These are phyloP conservation scores for Acromyrmex charruanus DNA, from an alignment of 1,140 invertebrate species.

Conservation along the genomic window DNA sequence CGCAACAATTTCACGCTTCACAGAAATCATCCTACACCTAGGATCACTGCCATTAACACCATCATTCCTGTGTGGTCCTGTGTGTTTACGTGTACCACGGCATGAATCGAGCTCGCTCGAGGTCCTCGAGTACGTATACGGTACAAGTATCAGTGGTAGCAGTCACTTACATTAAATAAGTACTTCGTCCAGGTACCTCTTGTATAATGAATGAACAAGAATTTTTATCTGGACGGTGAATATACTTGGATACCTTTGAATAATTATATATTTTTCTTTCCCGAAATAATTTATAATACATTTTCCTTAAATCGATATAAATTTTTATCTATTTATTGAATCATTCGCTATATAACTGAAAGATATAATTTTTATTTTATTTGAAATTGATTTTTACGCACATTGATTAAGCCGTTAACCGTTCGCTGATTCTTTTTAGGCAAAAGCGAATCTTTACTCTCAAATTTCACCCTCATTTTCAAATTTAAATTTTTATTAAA, in stretches of 20 bases:
- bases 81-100: conserved; percentile 21
- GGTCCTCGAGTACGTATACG: conserved; percentile 42
- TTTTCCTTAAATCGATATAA: not conserved
- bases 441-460: too few species aligned
- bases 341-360: not conserved
- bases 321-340: not conserved
- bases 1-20: conserved; percentile 84
- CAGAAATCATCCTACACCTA: conserved; percentile 75
- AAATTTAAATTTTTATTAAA: too few species aligned
- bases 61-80: conserved; percentile 24
- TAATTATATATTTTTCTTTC: not conserved
- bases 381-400: not conserved
- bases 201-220: conserved; percentile 55
- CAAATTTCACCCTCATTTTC: too few species aligned
- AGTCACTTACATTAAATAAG: conserved; percentile 56
- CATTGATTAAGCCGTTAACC: not conserved
- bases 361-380: not conserved
- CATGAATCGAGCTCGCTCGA: conserved; percentile 46
- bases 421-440: too few species aligned
- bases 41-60: conserved; percentile 14
- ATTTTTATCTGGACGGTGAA: conserved; percentile 28
- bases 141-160: conserved; percentile 18
- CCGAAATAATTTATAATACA: not conserved
- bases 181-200: conserved; percentile 31
- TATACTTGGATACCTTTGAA: conserved; percentile 2